These are phyloP conservation scores for Toxonevra muliebris DNA, from an alignment of 2,888 invertebrate genomes.

Conservation along the genomic window DNA sequence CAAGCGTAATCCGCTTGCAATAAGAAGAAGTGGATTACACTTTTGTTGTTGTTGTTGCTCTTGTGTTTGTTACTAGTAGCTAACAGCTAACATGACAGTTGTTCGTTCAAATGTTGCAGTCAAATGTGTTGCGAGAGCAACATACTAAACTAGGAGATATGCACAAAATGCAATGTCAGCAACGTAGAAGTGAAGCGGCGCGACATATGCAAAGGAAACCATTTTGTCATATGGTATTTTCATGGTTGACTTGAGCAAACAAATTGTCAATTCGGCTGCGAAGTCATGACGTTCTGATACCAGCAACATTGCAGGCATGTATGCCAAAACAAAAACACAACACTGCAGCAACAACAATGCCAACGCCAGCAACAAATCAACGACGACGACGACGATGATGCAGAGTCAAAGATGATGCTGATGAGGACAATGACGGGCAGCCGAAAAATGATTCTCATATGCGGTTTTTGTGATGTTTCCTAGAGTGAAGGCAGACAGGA, in stretches of 20 bases:
- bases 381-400: too few species aligned
- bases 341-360: too few species aligned
- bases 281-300: constrained; percentile 1
- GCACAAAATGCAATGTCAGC: neutral
- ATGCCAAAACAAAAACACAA: too few species aligned
- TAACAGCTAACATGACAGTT: constrained; percentile 6
- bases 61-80: neutral
- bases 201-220: constrained; percentile 36
- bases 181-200: constrained; percentile 4
- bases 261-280: constrained; percentile 38
- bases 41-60: neutral
- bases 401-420: too few species aligned
- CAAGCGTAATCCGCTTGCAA: neutral
- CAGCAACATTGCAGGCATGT: neutral
- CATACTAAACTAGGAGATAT: constrained; percentile 7
- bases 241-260: constrained; percentile 42
- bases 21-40: neutral
- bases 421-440: too few species aligned
- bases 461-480: too few species aligned
- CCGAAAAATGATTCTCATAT: too few species aligned
- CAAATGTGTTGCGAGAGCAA: constrained; percentile 9
- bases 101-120: constrained; percentile 18
- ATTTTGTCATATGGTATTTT: constrained; percentile 43
- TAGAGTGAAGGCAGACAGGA: too few species aligned
- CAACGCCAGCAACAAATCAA: too few species aligned